Conservation (phyloP, 2,113 vertebrate species). For the Eira barbara region DNA sequence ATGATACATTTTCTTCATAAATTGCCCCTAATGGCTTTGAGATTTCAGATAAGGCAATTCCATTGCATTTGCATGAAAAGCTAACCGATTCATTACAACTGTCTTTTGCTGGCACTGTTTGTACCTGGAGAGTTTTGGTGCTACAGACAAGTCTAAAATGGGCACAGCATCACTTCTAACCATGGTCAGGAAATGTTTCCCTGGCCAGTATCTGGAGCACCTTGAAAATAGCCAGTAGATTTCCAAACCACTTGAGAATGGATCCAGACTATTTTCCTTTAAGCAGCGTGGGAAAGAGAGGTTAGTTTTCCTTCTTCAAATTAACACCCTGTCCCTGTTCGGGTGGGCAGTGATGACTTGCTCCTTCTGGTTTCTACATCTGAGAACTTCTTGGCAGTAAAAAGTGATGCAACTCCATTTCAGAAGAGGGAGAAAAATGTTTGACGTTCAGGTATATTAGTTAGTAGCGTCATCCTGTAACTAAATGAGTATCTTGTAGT, state of each 20-base stretch:
- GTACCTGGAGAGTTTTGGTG: neutral
- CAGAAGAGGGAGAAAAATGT: neutral
- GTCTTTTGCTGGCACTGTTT: neutral
- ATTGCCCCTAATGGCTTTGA: neutral
- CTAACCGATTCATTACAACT: neutral
- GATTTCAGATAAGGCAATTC: conserved; percentile 30
- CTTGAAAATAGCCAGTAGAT: neutral
- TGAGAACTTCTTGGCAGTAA: neutral
- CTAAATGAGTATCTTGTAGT: neutral
- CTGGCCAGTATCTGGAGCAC: neutral
- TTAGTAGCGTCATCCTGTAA: neutral
- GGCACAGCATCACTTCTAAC: neutral
- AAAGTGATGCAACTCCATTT: neutral
- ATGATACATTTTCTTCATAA: conserved; percentile 8
- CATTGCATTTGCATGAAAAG: conserved; percentile 13
- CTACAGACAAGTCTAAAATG: neutral
- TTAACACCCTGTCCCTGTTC: neutral
- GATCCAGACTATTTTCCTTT: neutral
- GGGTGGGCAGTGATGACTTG: neutral
- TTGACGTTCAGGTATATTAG: neutral
- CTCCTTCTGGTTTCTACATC: neutral
- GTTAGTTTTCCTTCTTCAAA: neutral
- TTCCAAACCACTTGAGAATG: neutral
- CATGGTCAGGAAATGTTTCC: neutral
- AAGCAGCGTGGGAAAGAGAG: neutral